Evolutionary conservation across 2,888 invertebrate genomes (phyloP), one percentile per base, ranked within the genome.

Genomic region (Carterocephalus palaemon): DNA sequence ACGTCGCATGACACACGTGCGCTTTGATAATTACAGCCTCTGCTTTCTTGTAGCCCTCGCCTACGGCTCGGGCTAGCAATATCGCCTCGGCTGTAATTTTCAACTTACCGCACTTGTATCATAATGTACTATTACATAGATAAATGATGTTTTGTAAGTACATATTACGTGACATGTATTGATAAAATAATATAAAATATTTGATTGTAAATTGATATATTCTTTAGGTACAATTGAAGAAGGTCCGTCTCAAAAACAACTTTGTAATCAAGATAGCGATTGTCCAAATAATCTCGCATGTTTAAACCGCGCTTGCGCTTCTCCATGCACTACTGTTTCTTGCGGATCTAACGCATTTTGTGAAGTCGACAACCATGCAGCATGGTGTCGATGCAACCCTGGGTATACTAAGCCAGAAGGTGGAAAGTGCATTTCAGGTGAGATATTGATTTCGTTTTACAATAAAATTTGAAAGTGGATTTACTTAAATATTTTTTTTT

Each of bases 341-440:
- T 97, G 97, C 68, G 95, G 95, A 17, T 81, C 91, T 0, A 94
- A 96, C 74, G 94, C 96, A 0, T 92, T 92, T 62, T 97, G 97
- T 70, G 95, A 95, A 76, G 92, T 95, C 0, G 93, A 95, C 53
- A 92, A 94, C 59, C 96, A 96, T 67, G 94, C 93, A 0, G 94
- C 95, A 4, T 94, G 94, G 93, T 97, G 97, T 69, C 91, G 94
- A 54, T 97, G 97, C 65, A 90, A 92, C 45, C 92, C 93, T 34
- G 96, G 96, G 8, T 96, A 90, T 62, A 90, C 90, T 1, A 94
- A 95, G 77, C 92, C 92, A 48, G 88, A 90, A 38, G 91, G 91
- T 50, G 95, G 94, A 45, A 93, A 94, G 76, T 96, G 96, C 62
- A 91, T 95, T 26, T 95, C 95, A 38, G 91, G 94, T 93, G 81